Percentiles rank a stretch among this genome's conserved stretches.
phyloP scores from a whole-genome alignment of 2,113 vertebrate species.

The Piaya cayana region DNA sequence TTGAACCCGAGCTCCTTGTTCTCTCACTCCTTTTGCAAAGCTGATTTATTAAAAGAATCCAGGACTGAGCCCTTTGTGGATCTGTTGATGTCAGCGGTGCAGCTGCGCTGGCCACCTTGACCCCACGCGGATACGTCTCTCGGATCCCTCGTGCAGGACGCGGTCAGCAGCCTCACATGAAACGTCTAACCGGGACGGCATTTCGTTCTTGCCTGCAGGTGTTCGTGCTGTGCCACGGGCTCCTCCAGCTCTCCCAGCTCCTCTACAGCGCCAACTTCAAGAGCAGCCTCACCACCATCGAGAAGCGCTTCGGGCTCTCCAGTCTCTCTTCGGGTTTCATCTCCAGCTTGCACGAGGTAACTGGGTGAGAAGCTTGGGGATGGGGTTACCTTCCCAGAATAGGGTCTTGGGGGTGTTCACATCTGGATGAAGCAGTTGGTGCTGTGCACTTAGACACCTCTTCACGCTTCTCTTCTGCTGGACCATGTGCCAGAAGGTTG shows the following conservation, averaged over 20 bases:
- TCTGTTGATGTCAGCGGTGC: background rate
- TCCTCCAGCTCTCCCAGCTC: constrained; percentile 93
- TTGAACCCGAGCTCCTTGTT: background rate
- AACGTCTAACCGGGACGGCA: background rate
- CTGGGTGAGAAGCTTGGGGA: background rate
- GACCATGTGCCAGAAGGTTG: rapidly evolving
- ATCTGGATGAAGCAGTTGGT: background rate
- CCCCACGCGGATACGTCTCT: rapidly evolving
- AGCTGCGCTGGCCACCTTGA: rapidly evolving
- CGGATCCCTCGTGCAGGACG: rapidly evolving
- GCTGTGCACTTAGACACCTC: background rate
- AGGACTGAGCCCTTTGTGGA: background rate
- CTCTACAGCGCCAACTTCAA: constrained; percentile 96
- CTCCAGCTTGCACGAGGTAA: constrained; percentile 94
- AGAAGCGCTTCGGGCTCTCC: constrained; percentile 93
- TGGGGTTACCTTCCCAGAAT: background rate
- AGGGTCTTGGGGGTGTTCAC: background rate
- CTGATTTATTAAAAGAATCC: background rate
- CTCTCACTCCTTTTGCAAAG: background rate
- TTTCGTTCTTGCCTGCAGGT: constrained; percentile 71
- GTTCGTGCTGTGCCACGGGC: constrained; percentile 91
- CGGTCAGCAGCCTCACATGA: background rate
- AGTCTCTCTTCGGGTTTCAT: constrained; percentile 94
- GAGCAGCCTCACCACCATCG: constrained; percentile 96
- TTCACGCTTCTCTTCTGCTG: background rate